A percentile compares a stretch with the other conserved stretches of the same genome.
These are phyloP conservation scores for Daubentonia madagascariensis DNA, from an alignment of 2,113 vertebrate genomes.

Conservation along the genomic window DNA sequence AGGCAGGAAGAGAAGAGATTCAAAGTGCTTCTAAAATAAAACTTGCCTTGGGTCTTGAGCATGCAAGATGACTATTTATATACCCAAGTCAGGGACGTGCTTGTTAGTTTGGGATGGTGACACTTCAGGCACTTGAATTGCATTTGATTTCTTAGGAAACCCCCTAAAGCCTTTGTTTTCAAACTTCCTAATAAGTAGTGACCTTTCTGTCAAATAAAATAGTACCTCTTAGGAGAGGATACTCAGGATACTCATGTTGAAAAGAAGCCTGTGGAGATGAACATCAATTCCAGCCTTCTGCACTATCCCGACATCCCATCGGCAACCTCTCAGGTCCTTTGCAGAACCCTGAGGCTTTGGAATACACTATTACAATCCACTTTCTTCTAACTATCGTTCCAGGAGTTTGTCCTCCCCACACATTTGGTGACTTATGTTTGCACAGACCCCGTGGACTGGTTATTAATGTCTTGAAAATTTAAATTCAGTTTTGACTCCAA, in stretches of 20 bases:
- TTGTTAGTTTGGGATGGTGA: conserved; percentile 24
- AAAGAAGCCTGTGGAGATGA: background rate
- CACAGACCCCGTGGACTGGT: background rate
- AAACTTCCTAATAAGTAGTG: conserved; percentile 36
- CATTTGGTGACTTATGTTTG: background rate
- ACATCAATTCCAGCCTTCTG: background rate
- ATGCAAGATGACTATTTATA: background rate
- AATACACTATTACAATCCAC: background rate
- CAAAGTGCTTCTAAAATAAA: conserved; percentile 49
- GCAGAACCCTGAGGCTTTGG: background rate
- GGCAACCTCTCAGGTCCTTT: background rate
- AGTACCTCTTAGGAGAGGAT: background rate
- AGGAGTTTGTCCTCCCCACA: background rate
- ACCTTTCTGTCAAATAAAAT: conserved; percentile 46
- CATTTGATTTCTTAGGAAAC: conserved; percentile 11
- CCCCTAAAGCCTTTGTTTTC: background rate
- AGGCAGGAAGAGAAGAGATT: background rate
- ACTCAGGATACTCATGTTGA: background rate
- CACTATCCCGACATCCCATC: background rate
- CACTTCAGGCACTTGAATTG: conserved; percentile 9
- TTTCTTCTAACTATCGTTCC: background rate
- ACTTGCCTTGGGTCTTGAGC: background rate
- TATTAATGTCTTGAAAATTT: background rate
- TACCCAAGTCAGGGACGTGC: background rate
- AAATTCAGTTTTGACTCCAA: background rate